Base-by-base conservation (phyloP, 1,140 invertebrate species). In the Rhagoletis pomonella region DNA sequence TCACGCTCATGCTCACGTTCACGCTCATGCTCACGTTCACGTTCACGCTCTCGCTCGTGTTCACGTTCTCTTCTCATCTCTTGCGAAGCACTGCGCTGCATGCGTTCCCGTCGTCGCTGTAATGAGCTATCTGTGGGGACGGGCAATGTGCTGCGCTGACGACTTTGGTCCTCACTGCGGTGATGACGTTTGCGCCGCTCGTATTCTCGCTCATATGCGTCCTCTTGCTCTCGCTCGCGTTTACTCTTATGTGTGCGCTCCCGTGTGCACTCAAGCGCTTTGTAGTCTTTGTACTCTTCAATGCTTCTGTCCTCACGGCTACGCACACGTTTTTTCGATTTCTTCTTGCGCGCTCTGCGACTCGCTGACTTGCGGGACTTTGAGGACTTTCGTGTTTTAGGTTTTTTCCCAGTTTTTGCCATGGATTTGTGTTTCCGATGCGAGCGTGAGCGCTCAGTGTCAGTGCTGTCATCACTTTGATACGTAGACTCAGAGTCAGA, bases 211-310 rank as follows among this genome's bases (percentile, higher is more conserved):
- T 81, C 73, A 55, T 81, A 81, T 29, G 5, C 73, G 19, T n/a
- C 19, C 17, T 81, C 47, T 3, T 17, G 42, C 47, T n/a, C 69
- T 4, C 39, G 69, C 17, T 10, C 17, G 29, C 47, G n/a, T 17
- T 85, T 62, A 4, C 29, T 59, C 10, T 47, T 59, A 7, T 60
- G 84, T 1, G 6, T 9, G 7, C 42, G 84, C 58, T 59, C 55
- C 14, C 42, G n/a, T 67, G 89, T 91, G 73, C 89, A 91, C 7
- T 89, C 77, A 12, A 89, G 90, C 12, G 89, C 88, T 44, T 91
- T 91, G 86, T 90, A 89, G 0, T 89, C 90, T 67, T 91, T 50
- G 73, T 81, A 81, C 73, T 81, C 73, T 17, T 7, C 73, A 14
- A 44, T 47, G 14, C n/a, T 47, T 73, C 67, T 73, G 42, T 42